Evolutionary conservation across 1,140 invertebrate genomes (phyloP), one percentile per base, ranked within the genome.

Genomic region (Drosophila navojoa): DNA sequence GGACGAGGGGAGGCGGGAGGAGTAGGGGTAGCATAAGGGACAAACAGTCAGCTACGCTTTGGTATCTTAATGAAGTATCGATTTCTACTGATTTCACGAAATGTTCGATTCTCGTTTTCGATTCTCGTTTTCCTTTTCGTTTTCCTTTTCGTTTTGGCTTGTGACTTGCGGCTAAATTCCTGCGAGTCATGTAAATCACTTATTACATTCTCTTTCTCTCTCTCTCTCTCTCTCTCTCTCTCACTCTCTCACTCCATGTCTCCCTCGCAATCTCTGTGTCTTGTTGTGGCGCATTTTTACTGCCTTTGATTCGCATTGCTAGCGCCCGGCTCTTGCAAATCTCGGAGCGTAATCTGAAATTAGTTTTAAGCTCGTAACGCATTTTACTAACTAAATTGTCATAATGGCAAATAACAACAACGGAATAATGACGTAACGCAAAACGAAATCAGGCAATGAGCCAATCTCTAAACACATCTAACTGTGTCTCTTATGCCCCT

Each of bases 371-470:
- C 85, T 71, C 61, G 79, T 84, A 90, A 90, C 85, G 73, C 70
- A 82, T 84, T 87, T 87, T 73, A 82, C 76, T 84, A 82, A 89
- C 84, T 82, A 85, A 90, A 89, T 89, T 89, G 85, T 90, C 84
- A 89, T 89, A 89, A 89, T 89, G 80, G 85, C 85, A 84, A 84
- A 90, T 90, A 89, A 84, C 80, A 89, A 90, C 80, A 89, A 90
- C 77, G 84, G 74, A 84, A 87, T 87, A 89, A 87, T 89, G 82
- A 77, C 55, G 49, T 58, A 68, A 76, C 62, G 71, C 61, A 76
- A 72, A 86, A 87, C 47, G 77, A 80, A 85, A 79, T 80, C 75
- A 73, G 60, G 60, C 59, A 68, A 66, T 63, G 59, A 58, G 68
- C 52, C 70, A 81, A 79, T 79, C 67, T 79, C 67, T 66, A 69